Conservation (phyloP, 2,888 invertebrate genomes). For the Empis stercorea region DNA sequence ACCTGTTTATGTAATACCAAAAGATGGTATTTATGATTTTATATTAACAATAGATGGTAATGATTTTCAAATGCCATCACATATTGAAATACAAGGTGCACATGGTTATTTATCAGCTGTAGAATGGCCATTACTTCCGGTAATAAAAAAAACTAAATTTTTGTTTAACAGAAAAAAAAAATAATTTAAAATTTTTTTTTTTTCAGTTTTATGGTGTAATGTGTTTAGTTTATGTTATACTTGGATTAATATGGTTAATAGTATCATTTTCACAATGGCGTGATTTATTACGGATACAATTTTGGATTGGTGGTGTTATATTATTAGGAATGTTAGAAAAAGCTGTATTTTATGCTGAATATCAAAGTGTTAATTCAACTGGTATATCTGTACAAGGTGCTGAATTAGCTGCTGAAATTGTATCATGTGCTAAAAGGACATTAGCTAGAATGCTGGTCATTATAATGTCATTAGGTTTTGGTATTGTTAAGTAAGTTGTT, state of each 20-base stretch:
- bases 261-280: slow-evolving; percentile 81
- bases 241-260: slow-evolving; percentile 69
- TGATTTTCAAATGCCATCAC: slow-evolving; percentile 45
- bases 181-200: neutral
- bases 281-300: slow-evolving; percentile 82
- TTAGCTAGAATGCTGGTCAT: slow-evolving; percentile 87
- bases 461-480: slow-evolving; percentile 88
- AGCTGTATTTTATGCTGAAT: slow-evolving; percentile 84
- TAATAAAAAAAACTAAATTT: no score
- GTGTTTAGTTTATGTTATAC: slow-evolving; percentile 76
- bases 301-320: slow-evolving; percentile 91
- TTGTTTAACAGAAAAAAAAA: no score
- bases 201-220: slow-evolving; percentile 77
- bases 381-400: slow-evolving; percentile 54
- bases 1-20: slow-evolving; percentile 44
- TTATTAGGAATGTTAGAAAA: slow-evolving; percentile 75
- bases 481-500: slow-evolving; percentile 87
- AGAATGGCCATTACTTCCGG: slow-evolving; percentile 77
- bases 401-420: slow-evolving; percentile 75
- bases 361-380: slow-evolving; percentile 59
- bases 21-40: slow-evolving; percentile 62
- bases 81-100: slow-evolving; percentile 59
- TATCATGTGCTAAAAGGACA: slow-evolving; percentile 83
- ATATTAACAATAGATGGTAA: slow-evolving; percentile 38
- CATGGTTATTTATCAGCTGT: slow-evolving; percentile 78